Base-by-base conservation (phyloP, 2,888 invertebrate genomes). In the Gymnosoma rotundatum region DNA sequence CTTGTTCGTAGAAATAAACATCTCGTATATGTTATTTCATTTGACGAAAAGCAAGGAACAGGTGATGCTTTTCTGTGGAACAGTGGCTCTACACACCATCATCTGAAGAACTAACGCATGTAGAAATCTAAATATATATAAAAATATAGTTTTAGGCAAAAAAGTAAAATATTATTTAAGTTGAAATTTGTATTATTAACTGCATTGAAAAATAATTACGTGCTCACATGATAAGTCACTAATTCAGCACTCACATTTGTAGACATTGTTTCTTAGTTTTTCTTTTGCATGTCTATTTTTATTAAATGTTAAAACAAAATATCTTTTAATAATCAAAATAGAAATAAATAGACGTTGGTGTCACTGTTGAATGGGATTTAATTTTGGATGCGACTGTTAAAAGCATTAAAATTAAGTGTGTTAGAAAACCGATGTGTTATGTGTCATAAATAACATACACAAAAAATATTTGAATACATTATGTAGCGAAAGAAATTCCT, bases 341-440 rank as follows among this genome's bases (percentile, higher is more conserved):
- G 54, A 78, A 69, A 60, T 78, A 64, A 74, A 78, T 78, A 64
- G 52, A 72, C 60, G 45, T 75, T 72, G 52, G n/a, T 38, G 54
- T 54, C 54, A 25, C 54, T 79, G 79, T 79, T 79, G 79, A 72
- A 79, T 79, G 66, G 70, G 20, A 75, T 75, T 70, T 32, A 70
- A 45, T 74, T 70, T 83, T 66, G 73, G 61, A 79, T 83, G 69
- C 70, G 83, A 83, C 72, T 83, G 79, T 67, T 72, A 75, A 83
- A 79, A 83, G 69, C 83, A 83, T 83, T 75, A 48, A 70, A 67
- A 79, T 75, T 72, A 83, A 79, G 78, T 79, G 79, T 83, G 61
- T 83, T 75, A 64, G 66, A 83, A 67, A 79, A 66, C 75, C 79
- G 60, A 72, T 66, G 79, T 83, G 72, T 79, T 83, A 79, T 79